Conservation (phyloP, 1,140 invertebrate species). For the Daktulosphaira vitifoliae region DNA sequence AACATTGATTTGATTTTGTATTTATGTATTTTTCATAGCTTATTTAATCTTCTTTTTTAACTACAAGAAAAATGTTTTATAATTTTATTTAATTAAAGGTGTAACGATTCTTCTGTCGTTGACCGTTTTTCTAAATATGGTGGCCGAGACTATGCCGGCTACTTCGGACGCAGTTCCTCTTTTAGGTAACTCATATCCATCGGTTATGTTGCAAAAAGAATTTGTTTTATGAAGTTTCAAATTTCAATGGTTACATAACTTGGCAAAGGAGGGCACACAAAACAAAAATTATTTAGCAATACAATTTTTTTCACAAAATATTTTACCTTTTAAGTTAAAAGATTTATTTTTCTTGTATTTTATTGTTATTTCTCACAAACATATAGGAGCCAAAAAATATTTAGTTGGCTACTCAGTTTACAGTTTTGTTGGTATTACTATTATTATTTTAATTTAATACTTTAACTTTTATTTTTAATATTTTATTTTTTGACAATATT, state of each 20-base stretch:
- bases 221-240: background rate
- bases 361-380: conserved; percentile 28
- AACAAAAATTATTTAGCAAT: too few species aligned
- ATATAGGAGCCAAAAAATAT: conserved; percentile 21
- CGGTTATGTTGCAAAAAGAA: conserved; percentile 22
- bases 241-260: conserved; percentile 17
- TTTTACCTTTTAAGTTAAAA: background rate
- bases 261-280: conserved; percentile 32
- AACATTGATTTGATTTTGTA: background rate
- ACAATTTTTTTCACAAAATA: too few species aligned
- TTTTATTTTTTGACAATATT: conserved; percentile 8
- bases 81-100: conserved; percentile 49
- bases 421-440: background rate
- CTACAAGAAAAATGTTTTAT: too few species aligned
- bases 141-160: conserved; percentile 72
- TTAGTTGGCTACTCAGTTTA: conserved; percentile 9
- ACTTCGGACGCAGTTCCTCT: conserved; percentile 76
- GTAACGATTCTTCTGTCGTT: conserved; percentile 82
- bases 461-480: background rate
- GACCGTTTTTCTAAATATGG: conserved; percentile 80
- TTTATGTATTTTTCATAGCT: background rate
- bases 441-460: background rate
- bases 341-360: background rate
- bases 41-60: background rate
- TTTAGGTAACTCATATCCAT: conserved; percentile 54